These are phyloP conservation scores for Ochotona curzoniae DNA, from an alignment of 2,113 vertebrate species.

Conservation along the genomic window DNA sequence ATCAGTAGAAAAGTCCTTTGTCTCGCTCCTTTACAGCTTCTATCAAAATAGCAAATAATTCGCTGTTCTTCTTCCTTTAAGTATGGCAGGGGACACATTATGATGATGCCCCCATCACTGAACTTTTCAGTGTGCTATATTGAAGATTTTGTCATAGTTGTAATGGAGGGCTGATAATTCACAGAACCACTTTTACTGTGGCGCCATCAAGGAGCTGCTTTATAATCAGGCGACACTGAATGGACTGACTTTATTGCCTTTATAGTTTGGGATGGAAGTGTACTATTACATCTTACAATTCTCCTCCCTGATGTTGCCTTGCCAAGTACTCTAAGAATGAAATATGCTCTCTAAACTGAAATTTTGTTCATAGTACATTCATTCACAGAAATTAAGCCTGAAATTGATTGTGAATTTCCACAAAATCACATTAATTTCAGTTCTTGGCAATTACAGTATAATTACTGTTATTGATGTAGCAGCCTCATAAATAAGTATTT, in stretches of 20 bases:
- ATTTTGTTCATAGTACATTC: slow-evolving; percentile 63
- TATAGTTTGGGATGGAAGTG: slow-evolving; percentile 25
- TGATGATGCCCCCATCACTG: slow-evolving; percentile 69
- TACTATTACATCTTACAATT: slow-evolving; percentile 51
- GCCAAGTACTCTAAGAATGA: slow-evolving; percentile 72
- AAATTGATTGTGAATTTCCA: slow-evolving; percentile 72
- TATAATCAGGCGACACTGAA: slow-evolving; percentile 44
- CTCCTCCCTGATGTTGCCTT: slow-evolving; percentile 59
- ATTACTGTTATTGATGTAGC: slow-evolving; percentile 75
- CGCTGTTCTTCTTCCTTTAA: slow-evolving; percentile 76
- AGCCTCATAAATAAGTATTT: slow-evolving; percentile 72
- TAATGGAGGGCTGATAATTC: slow-evolving; percentile 9
- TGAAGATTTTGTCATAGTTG: slow-evolving; percentile 59
- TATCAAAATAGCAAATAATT: slow-evolving; percentile 76
- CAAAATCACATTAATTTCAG: slow-evolving; percentile 72
- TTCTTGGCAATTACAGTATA: slow-evolving; percentile 67
- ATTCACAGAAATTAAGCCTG: slow-evolving; percentile 72
- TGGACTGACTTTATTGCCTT: slow-evolving; percentile 45
- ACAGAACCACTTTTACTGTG: slow-evolving; percentile 65
- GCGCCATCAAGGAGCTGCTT: slow-evolving; percentile 46
- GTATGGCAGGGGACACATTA: slow-evolving; percentile 75
- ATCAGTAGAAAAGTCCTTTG: slow-evolving; percentile 23
- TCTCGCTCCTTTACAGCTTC: slow-evolving; percentile 62
- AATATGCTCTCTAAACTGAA: slow-evolving; percentile 74
- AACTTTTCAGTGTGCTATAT: slow-evolving; percentile 50